A percentile compares a stretch with the other conserved stretches of the same genome.
Evolutionary conservation across 2,888 invertebrate genomes (phyloP).

Genomic region (Scaptomyza reducta): DNA sequence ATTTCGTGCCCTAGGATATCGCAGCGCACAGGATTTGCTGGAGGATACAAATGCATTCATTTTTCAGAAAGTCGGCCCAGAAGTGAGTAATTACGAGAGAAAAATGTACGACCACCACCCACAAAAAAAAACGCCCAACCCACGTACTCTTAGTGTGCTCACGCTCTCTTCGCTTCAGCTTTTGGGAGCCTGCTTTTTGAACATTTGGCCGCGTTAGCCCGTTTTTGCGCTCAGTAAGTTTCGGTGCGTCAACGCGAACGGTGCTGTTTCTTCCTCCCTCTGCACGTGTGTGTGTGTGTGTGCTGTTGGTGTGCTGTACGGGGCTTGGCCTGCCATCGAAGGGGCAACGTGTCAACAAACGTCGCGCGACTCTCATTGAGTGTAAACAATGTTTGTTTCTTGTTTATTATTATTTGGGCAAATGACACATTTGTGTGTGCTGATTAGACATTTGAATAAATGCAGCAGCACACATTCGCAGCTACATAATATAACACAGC

Average conservation of each 20-base stretch:
- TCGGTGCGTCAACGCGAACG: conserved; percentile 51
- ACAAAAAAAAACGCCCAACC: conserved; percentile 16
- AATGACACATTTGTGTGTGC: conserved; percentile 26
- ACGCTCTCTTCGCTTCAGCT: conserved; percentile 27
- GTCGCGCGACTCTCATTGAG: conserved; percentile 45
- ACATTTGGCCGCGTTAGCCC: conserved; percentile 48
- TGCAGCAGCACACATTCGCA: conserved; percentile 39
- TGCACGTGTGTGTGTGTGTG: conserved; percentile 18
- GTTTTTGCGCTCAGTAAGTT: conserved; percentile 50
- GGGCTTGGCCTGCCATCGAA: conserved; percentile 60
- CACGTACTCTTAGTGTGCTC: conserved; percentile 9
- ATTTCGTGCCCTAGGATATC: conserved; percentile 86
- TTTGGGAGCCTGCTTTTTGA: conserved; percentile 35
- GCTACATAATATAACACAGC: conserved; percentile 43
- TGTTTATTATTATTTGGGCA: conserved; percentile 46
- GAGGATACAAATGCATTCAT: conserved; percentile 86
- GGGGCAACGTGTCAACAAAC: conserved; percentile 75
- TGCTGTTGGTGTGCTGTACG: conserved; percentile 35
- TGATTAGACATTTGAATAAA: conserved; percentile 51
- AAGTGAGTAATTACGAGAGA: conserved; percentile 42
- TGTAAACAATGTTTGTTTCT: conserved; percentile 68
- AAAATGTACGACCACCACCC: conserved; percentile 9
- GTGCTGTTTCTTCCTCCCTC: conserved; percentile 38
- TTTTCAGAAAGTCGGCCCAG: conserved; percentile 70
- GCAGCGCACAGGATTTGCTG: conserved; percentile 86